A percentile compares a stretch with the other conserved stretches of the same genome.
Evolutionary conservation across 1,140 invertebrate genomes (phyloP).

Genomic region (Drepana arcuata): DNA sequence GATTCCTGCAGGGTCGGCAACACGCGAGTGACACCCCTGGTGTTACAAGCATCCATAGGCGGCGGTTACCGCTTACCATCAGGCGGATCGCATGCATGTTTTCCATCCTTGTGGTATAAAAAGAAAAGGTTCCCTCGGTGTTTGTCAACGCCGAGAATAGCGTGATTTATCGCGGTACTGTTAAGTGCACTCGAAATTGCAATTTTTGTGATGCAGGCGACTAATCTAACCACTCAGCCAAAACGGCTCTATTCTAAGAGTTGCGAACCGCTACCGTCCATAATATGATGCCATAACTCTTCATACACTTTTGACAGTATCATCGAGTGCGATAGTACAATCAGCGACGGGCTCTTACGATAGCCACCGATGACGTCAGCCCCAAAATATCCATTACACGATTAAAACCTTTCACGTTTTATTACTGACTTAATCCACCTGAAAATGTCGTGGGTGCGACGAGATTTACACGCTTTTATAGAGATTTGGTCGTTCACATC

Average conservation of each 20-base stretch:
- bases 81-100: too few species aligned
- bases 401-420: conserved; percentile 43
- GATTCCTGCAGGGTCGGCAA: too few species aligned
- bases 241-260: neutral
- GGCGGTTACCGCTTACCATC: too few species aligned
- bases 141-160: too few species aligned
- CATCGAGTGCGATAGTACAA: conserved; percentile 9
- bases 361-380: conserved; percentile 11
- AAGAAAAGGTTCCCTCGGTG: too few species aligned
- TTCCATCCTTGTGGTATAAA: too few species aligned
- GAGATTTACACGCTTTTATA: conserved; percentile 8
- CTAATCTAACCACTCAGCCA: neutral
- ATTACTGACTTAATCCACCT: conserved; percentile 28
- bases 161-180: too few species aligned
- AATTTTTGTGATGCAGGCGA: neutral
- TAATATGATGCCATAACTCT: too few species aligned
- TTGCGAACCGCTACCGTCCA: neutral
- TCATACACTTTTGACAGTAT: neutral
- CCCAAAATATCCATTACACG: conserved; percentile 35
- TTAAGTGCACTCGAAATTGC: neutral
- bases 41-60: too few species aligned
- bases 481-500: too few species aligned
- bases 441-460: conserved; percentile 24
- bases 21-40: too few species aligned
- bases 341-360: conserved; percentile 13